Evolutionary conservation across 2,113 vertebrate genomes (phyloP).

Genomic region (Arizona elegans): DNA sequence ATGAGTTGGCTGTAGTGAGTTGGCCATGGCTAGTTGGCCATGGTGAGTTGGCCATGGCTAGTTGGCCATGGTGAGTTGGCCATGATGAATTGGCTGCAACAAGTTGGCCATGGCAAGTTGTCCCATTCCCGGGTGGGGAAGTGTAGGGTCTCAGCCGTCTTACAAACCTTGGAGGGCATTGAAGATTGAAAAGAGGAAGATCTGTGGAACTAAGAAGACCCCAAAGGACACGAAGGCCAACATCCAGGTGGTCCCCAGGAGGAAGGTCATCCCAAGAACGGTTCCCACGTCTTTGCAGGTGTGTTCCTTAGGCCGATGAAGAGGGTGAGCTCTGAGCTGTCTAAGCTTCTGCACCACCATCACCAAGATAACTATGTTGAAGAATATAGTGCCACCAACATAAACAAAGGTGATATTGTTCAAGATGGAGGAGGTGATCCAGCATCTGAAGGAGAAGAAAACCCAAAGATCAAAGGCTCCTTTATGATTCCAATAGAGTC

Average conservation of each 20-base stretch:
- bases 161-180: constrained; percentile 76
- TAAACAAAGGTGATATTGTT: constrained; percentile 68
- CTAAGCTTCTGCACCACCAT: constrained; percentile 54
- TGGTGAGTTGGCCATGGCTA: too few species aligned
- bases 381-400: constrained; percentile 58
- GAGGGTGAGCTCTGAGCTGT: constrained; percentile 32
- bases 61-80: too few species aligned
- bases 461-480: neutral
- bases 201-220: constrained; percentile 60
- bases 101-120: too few species aligned
- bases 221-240: constrained; percentile 70
- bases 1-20: too few species aligned
- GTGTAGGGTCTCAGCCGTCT: neutral
- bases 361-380: constrained; percentile 70
- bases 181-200: constrained; percentile 78
- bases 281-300: constrained; percentile 57
- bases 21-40: too few species aligned
- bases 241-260: constrained; percentile 77
- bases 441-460: constrained; percentile 65
- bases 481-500: neutral
- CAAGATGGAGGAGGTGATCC: constrained; percentile 65
- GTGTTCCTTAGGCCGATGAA: neutral
- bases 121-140: too few species aligned
- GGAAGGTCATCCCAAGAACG: constrained; percentile 72
- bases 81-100: neutral